Evolutionary conservation across 2,797 vertebrate species (phyloP).

Genomic region (Poecilia wingei): DNA sequence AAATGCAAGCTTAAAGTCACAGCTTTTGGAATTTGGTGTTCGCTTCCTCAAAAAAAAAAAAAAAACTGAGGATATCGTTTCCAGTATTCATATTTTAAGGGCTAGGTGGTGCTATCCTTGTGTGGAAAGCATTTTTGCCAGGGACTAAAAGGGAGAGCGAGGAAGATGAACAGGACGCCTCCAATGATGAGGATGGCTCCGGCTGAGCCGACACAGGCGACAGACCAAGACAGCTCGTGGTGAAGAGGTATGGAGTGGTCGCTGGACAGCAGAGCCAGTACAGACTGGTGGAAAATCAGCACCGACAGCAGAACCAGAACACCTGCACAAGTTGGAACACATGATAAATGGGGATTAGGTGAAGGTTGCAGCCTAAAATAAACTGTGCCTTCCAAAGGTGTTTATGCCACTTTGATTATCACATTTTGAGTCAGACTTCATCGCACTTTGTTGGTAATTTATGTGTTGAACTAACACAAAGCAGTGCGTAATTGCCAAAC

Average conservation of each 20-base stretch:
- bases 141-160: constrained; percentile 80
- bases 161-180: constrained; percentile 84
- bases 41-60: constrained; percentile 23
- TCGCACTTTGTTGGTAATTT: neutral
- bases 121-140: constrained; percentile 83
- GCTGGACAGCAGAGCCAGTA: constrained; percentile 81
- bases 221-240: constrained; percentile 89
- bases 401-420: neutral
- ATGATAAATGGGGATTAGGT: neutral
- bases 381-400: neutral
- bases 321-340: constrained; percentile 70
- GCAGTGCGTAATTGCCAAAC: neutral
- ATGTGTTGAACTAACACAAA: neutral
- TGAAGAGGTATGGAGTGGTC: constrained; percentile 81
- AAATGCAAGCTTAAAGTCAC: constrained; percentile 36
- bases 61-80: constrained; percentile 22
- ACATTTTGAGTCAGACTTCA: neutral
- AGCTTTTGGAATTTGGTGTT: constrained; percentile 33
- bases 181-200: constrained; percentile 84
- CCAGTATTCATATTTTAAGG: constrained; percentile 14
- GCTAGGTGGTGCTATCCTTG: constrained; percentile 78
- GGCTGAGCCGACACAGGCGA: constrained; percentile 84
- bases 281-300: constrained; percentile 88
- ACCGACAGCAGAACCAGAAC: constrained; percentile 86
- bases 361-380: neutral